Conservation (phyloP, 1,140 invertebrate species). For the Mycetomoellerius zeteki region DNA sequence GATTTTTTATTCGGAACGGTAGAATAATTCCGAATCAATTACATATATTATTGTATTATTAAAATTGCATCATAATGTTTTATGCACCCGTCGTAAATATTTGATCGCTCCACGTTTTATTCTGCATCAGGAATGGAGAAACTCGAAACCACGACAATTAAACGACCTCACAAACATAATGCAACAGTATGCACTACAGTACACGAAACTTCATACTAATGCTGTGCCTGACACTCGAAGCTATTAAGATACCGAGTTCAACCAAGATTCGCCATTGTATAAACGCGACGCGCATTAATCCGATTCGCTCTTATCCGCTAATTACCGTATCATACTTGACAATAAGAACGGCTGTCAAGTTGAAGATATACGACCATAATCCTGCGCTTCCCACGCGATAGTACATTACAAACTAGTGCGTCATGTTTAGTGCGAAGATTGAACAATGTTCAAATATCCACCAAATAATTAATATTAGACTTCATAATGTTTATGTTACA, state of each 20-base stretch:
- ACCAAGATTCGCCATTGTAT: constrained; percentile 70
- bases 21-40: constrained; percentile 11
- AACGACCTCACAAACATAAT: constrained; percentile 59
- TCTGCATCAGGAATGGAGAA: constrained; percentile 37
- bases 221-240: constrained; percentile 67
- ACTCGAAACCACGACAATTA: constrained; percentile 47
- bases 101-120: constrained; percentile 46
- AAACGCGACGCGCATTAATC: constrained; percentile 66
- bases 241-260: constrained; percentile 75
- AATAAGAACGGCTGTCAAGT: constrained; percentile 60
- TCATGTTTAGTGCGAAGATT: neutral
- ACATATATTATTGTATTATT: constrained; percentile 29
- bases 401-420: constrained; percentile 11
- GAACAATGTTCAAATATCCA: neutral
- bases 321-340: constrained; percentile 69
- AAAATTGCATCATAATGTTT: constrained; percentile 18
- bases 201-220: constrained; percentile 63
- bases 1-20: too few species aligned
- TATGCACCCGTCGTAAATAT: constrained; percentile 20
- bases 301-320: constrained; percentile 69
- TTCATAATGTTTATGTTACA: neutral
- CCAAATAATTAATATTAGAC: neutral
- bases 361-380: constrained; percentile 49
- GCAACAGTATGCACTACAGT: constrained; percentile 40
- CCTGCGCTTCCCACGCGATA: constrained; percentile 24